phyloP scores from a whole-genome alignment of 2,888 invertebrate species.

The Epinotia demarniana region DNA sequence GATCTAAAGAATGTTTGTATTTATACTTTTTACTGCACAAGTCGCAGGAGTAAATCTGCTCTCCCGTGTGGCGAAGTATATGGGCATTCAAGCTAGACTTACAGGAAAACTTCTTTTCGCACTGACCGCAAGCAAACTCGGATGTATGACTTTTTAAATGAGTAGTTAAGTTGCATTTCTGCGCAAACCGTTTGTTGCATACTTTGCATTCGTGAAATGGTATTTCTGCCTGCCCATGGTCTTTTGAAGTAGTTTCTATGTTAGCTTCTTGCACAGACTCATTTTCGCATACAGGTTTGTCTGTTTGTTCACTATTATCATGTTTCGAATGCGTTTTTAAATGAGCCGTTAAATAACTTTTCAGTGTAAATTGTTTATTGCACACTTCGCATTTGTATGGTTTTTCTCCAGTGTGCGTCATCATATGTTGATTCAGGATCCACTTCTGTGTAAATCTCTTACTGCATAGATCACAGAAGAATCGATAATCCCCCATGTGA shows the following conservation, averaged over 20 bases:
- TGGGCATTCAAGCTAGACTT: neutral
- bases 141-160: constrained; percentile 14
- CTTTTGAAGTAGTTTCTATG: neutral
- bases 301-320: neutral
- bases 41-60: neutral
- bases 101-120: neutral
- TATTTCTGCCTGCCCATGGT: neutral
- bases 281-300: neutral
- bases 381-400: constrained; percentile 11
- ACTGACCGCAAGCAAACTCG: neutral
- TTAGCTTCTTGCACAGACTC: neutral
- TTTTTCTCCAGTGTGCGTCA: constrained; percentile 13
- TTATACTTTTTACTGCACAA: constrained; percentile 1
- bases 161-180: neutral
- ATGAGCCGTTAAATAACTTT: constrained; percentile 15
- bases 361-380: constrained; percentile 5
- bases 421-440: constrained; percentile 8
- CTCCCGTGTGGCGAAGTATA: neutral
- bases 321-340: constrained; percentile 7
- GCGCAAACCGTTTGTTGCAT: constrained; percentile 15
- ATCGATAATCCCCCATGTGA: constrained; percentile 9
- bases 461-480: constrained; percentile 17
- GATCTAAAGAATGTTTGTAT: constrained; percentile 1
- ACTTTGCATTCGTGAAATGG: neutral
- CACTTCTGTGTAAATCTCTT: constrained; percentile 8